Evolutionary conservation across 2,113 vertebrate genomes (phyloP), one percentile per base, ranked within the genome.

Genomic region (Megatriorchis doriae): DNA sequence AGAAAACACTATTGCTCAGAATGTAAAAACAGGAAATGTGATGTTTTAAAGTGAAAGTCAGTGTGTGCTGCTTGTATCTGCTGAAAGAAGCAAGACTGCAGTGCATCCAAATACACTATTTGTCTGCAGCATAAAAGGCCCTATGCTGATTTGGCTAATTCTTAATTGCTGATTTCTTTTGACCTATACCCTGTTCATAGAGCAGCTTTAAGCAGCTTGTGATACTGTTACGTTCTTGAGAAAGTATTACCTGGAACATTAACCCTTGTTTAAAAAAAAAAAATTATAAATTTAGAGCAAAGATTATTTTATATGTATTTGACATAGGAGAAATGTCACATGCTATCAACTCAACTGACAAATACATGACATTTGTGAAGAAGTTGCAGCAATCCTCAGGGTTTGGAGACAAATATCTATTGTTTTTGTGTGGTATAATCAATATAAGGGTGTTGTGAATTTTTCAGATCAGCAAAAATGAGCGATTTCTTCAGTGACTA

Each of bases 381-480:
- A 91, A 23, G 17, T 27, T 47, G 21, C 21, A 82, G 67, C 27
- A 65, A 34, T 86, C 34, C 56, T 40, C 55, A 53, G 58, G 25
- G 12, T 71, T 43, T 93, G 67, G 50, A 93, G 85, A 34, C 66
- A 94, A 88, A 29, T 71, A 40, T 52, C 31, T 73, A 5, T 26
- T 92, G 55, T 1, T 75, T 87, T 84, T 92, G 47, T 93, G 56
- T 62, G 48, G 31, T 58, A 26, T 88, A 58, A 92, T 95, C 71
- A 87, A 93, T 56, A 50, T 62, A n/a, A 85, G 81, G 78, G 62
- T 96, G 67, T 96, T 92, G 52, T 85, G 89, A 93, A 96, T 96
- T 97, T 97, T 95, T 91, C 96, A 95, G 90, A 94, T 96, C 92
- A 97, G 86, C 84, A 91, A 55, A 82, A 82, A 62, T 75, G 71